Percentiles rank a stretch among this genome's conserved stretches.
These are phyloP conservation scores for Melieria omissa DNA, from an alignment of 2,888 invertebrate genomes.

Conservation along the genomic window DNA sequence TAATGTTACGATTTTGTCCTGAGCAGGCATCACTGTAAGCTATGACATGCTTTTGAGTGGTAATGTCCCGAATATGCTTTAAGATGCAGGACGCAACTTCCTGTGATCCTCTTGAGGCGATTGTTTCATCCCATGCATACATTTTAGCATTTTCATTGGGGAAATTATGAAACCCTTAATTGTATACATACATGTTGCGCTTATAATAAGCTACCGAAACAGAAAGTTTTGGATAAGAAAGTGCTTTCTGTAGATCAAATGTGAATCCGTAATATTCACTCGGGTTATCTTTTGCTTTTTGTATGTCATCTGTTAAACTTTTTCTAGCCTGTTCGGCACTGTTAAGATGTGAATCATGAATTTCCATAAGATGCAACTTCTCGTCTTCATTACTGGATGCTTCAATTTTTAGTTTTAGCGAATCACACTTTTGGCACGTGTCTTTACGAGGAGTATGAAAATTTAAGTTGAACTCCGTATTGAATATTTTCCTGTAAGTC, in stretches of 20 bases:
- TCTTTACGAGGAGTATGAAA: constrained; percentile 50
- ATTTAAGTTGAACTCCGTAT: constrained; percentile 45
- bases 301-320: constrained; percentile 33
- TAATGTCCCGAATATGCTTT: constrained; percentile 46
- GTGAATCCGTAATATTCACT: constrained; percentile 10
- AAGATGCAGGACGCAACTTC: constrained; percentile 46
- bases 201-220: constrained; percentile 17
- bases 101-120: constrained; percentile 36
- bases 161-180: constrained; percentile 20
- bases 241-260: not conserved
- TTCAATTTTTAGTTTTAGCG: constrained; percentile 52
- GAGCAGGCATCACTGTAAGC: constrained; percentile 38
- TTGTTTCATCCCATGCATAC: constrained; percentile 19
- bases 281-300: constrained; percentile 37
- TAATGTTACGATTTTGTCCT: constrained; percentile 35
- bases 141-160: constrained; percentile 16
- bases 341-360: constrained; percentile 49
- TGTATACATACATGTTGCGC: constrained; percentile 19
- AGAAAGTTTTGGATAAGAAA: constrained; percentile 8
- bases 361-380: constrained; percentile 43
- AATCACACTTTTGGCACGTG: constrained; percentile 52
- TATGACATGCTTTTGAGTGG: constrained; percentile 43
- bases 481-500: constrained; percentile 41
- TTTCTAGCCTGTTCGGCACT: constrained; percentile 51
- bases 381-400: constrained; percentile 49